Evolutionary conservation across 2,797 vertebrate species (phyloP), one percentile per base, ranked within the genome.

Genomic region (Streptopelia turtur): DNA sequence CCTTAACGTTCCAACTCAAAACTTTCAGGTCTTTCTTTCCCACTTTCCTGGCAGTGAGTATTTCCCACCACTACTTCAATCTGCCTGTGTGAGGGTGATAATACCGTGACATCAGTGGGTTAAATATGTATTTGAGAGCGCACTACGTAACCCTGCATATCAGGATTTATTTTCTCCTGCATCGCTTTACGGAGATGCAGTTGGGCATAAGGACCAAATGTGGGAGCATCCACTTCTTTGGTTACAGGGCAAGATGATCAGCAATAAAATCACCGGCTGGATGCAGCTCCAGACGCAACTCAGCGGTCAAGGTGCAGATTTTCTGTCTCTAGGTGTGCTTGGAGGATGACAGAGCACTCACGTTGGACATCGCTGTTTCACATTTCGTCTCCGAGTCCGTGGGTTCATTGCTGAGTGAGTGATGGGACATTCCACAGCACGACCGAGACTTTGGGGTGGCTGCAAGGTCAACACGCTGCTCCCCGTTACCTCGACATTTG

Each of bases 391-490:
- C 33, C 9, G 57, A 87, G 33, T 16, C 37, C 37, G 7, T 0
- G 7, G 30, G 49, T 31, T 82, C 59, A 56, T 15, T 0, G 4
- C 49, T 16, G 21, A 61, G 59, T 1, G 0, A 77, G 24, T 1
- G 5, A 47, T 1, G 0, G 65, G 41, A 31, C 10, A 20, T 35
- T 8, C 18, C 21, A 35, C 0, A 2, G 52, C 59, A 60, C 0
- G 0, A 41, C 41, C 16, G 13, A 55, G 31, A 50, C 33, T 35
- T 18, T 18, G 24, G 37, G 65, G 28, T 24, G 41, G 65, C 30
- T 63, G 49, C 49, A 66, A 8, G 13, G 18, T 33, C 22, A 74
- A 52, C 7, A 31, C 0, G 1, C 28, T 1, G 1, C 28, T 22
- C 76, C 37, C 27, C 27, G 8, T 23, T 31, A 57, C 30, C 33